Base-by-base conservation (phyloP, 2,888 invertebrate species). In the Nasonovia ribisnigri region DNA sequence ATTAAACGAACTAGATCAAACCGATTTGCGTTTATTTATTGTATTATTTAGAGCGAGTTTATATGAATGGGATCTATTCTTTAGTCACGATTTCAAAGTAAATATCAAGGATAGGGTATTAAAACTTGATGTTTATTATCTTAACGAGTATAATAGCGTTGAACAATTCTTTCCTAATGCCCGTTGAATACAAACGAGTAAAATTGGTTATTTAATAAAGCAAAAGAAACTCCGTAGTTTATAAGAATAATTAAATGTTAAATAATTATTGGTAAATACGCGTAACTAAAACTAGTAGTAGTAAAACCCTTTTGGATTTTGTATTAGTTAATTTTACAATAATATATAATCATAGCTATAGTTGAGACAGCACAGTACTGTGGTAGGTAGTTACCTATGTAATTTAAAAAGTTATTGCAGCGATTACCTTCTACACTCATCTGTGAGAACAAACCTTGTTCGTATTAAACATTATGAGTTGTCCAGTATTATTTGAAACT, bases 101-200 rank as follows among this genome's bases (percentile, higher is more conserved):
- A 60, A 20, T 5, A 43, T n/a, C 60, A 60, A 60, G 43, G 60
- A 89, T 89, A 60, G 29, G n/a, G 60, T 43, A 43, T 43, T 89
- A 43, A 29, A n/a, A 43, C 89, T 57, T 29, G 89, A 43, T 89
- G 89, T 89, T 29, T 89, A 57, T 43, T 60, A 60, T 60, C 29
- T 89, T n/a, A 89, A 29, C 0, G 29, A 48, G 36, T 48, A n/a
- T 20, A 87, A 48, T 13, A 43, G 57, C 43, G 20, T 3, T 43
- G 24, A 60, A 60, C 29, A 29, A 43, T 88, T 88, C 29, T 89
- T 60, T 89, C 29, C 43, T 20, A 60, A 29, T 20, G 43, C 43
- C 60, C 24, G 4, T 20, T 51, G 26, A 42, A 84, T 26, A 29
- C n/a, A 84, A 43, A 84, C 26, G 42, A 43, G 5, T 0, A 84